Evolutionary conservation across 2,113 vertebrate genomes (phyloP).

Genomic region (Myotis lucifugus): DNA sequence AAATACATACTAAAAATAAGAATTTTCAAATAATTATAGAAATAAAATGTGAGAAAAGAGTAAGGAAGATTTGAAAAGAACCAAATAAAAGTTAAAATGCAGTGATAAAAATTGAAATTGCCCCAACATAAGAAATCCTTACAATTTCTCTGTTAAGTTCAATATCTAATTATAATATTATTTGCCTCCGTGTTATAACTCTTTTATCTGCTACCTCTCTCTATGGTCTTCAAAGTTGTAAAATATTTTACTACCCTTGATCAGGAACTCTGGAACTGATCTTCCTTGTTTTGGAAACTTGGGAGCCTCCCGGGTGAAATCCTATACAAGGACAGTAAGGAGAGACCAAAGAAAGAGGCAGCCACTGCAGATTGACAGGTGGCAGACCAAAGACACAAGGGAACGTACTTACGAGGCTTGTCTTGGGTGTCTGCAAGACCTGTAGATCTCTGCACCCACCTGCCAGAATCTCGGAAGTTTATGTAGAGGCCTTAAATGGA

Average conservation of each 20-base stretch:
- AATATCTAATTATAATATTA: background rate
- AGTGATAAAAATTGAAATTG: background rate
- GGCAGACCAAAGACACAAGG: background rate
- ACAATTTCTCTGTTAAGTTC: background rate
- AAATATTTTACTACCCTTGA: background rate
- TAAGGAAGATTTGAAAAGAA: background rate
- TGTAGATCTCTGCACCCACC: background rate
- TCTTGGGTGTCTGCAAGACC: background rate
- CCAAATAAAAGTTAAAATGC: background rate
- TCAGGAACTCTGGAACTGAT: background rate
- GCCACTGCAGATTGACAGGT: background rate
- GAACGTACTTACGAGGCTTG: background rate
- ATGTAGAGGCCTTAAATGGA: background rate
- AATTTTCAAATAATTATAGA: conserved; percentile 22
- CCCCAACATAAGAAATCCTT: background rate
- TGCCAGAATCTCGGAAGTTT: background rate
- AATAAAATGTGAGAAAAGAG: background rate
- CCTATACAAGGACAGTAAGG: background rate
- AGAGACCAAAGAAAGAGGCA: background rate
- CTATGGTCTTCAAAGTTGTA: background rate
- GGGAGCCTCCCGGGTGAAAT: background rate
- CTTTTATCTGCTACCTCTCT: background rate
- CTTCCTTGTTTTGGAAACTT: background rate
- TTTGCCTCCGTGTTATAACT: background rate
- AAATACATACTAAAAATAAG: background rate